phyloP scores from a whole-genome alignment of 2,113 vertebrate species.

The Uropsilus gracilis region DNA sequence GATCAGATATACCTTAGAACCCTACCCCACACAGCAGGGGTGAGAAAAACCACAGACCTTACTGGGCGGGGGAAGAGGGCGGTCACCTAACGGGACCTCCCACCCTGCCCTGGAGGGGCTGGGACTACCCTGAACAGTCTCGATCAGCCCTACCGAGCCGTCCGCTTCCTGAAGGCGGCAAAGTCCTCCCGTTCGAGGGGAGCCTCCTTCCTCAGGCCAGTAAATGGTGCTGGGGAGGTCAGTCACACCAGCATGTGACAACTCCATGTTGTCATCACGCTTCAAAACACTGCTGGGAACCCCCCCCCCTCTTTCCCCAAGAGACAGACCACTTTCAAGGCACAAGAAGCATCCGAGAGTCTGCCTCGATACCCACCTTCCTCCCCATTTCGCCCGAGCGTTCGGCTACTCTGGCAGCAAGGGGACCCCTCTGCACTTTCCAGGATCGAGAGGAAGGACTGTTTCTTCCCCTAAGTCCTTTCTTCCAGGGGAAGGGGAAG shows the following conservation, averaged over 20 bases:
- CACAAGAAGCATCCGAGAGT: not conserved
- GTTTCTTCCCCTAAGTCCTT: not conserved
- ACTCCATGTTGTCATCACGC: not conserved
- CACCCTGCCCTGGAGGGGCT: not conserved
- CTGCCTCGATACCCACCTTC: not conserved
- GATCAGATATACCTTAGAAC: not conserved
- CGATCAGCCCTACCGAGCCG: not conserved
- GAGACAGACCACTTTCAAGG: not conserved
- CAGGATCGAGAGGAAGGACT: not conserved
- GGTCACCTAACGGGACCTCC: constrained; percentile 46
- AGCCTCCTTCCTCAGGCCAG: not conserved
- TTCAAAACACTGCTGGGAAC: not conserved
- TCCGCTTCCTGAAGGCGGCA: not conserved
- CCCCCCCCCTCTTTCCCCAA: not conserved
- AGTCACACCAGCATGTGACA: not conserved
- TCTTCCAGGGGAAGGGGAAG: not conserved
- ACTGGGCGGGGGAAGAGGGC: not conserved
- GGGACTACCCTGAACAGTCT: not conserved
- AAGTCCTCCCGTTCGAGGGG: not conserved
- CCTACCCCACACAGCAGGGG: not conserved
- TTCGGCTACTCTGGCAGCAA: not conserved
- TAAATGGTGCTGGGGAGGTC: not conserved
- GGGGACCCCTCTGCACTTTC: not conserved
- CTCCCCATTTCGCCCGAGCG: not conserved
- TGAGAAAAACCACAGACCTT: not conserved